Evolutionary conservation across 2,797 vertebrate species (phyloP), one percentile per base, ranked within the genome.

Genomic region (Taeniopygia guttata): DNA sequence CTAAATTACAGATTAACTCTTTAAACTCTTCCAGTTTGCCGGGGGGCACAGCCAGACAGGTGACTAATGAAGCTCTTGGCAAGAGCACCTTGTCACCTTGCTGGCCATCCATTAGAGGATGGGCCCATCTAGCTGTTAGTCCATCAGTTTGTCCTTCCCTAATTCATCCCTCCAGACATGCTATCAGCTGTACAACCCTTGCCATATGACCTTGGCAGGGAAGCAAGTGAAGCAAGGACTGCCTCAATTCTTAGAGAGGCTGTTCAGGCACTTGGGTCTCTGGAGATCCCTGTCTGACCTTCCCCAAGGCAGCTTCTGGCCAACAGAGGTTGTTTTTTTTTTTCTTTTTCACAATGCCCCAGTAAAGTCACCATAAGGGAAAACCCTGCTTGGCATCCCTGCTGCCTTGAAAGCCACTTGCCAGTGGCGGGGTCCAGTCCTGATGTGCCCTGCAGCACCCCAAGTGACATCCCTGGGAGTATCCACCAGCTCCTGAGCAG

Each of bases 1-100:
- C 81, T 89, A 72, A 77, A 72, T 85, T 63, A 67, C 55, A 63
- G 48, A 69, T 93, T 96, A 96, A 95, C 93, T 72, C 89, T 87
- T 93, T 40, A 26, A 72, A 62, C 36, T 70, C 74, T 52, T 59
- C 36, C 55, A 68, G 38, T 29, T 8, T 58, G 56, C 67, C 32
- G 58, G 46, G 56, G 16, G 82, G 27, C 51, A 30, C 38, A 43
- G 52, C 8, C 60, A 27, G 26, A 16, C 3, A 3, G 27, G 30
- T 46, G 68, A 69, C 4, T n/a, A 60, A 89, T 68, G 67, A 89
- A 73, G 46, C 34, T 34, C 32, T n/a, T 0, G 2, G 36, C 38
- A 43, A 70, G 30, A 93, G 49, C 51, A 76, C 60, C 73, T 69
- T 55, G 45, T 52, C 12, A 2, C 72, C 48, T 55, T 5, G 3